These are phyloP conservation scores for Phyllotreta striolata DNA, from an alignment of 2,888 invertebrate genomes.

Conservation along the genomic window DNA sequence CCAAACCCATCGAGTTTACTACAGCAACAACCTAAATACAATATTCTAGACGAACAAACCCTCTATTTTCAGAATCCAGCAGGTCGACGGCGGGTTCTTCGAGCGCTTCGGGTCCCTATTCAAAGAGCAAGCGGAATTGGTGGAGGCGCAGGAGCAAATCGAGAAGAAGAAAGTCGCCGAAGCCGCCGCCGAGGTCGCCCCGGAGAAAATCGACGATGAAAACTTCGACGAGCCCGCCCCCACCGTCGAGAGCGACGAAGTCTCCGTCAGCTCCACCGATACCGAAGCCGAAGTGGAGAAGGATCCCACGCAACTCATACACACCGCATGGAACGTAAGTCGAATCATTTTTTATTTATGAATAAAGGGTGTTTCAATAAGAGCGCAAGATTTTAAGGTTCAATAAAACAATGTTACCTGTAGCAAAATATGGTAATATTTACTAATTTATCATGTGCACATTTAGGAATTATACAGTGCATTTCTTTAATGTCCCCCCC, in stretches of 20 bases:
- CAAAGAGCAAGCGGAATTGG: constrained; percentile 69
- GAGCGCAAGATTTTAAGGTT: too few species aligned
- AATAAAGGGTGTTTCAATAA: too few species aligned
- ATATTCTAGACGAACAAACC: too few species aligned
- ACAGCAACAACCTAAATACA: too few species aligned
- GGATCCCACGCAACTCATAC: constrained; percentile 70
- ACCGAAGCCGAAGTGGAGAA: constrained; percentile 71
- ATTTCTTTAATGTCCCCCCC: too few species aligned
- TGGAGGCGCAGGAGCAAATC: constrained; percentile 63
- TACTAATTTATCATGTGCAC: too few species aligned
- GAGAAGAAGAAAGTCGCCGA: constrained; percentile 57
- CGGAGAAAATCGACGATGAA: constrained; percentile 43
- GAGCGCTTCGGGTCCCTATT: constrained; percentile 82
- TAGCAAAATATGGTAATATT: too few species aligned
- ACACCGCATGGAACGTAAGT: constrained; percentile 82
- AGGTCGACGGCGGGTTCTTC: constrained; percentile 84
- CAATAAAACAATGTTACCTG: too few species aligned
- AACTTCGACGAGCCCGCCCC: constrained; percentile 40
- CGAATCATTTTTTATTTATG: constrained; percentile 22
- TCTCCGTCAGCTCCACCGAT: constrained; percentile 61
- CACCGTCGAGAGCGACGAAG: constrained; percentile 52
- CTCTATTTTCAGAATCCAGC: constrained; percentile 72
- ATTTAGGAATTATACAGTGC: too few species aligned
- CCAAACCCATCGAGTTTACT: too few species aligned
- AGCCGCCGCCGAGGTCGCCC: constrained; percentile 52